These are phyloP conservation scores for Metallyticus violacea DNA, from an alignment of 2,888 invertebrate species.

Conservation along the genomic window DNA sequence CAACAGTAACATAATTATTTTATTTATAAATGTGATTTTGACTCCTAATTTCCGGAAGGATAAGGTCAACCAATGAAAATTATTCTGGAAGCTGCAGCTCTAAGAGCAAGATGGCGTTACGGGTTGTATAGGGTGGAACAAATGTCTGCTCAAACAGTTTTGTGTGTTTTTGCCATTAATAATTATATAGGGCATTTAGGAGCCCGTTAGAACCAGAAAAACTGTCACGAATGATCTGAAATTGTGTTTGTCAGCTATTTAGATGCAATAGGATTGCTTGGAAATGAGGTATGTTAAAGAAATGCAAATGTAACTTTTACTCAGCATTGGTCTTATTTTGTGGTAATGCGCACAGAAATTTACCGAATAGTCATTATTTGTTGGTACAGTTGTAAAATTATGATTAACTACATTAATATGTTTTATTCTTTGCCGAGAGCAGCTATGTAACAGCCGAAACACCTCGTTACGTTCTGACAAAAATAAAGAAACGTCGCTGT, in stretches of 20 bases:
- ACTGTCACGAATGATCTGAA: slow-evolving; percentile 9
- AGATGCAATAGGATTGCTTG: neutral
- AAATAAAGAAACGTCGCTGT: neutral
- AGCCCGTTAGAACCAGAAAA: neutral
- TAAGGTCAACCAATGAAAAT: slow-evolving; percentile 7
- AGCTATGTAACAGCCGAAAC: neutral
- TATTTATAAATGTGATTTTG: neutral
- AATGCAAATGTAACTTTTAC: neutral
- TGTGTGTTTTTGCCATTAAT: slow-evolving; percentile 9
- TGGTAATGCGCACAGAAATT: neutral
- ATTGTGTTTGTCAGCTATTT: neutral
- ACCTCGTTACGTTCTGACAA: neutral
- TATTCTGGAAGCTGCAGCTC: slow-evolving; percentile 23
- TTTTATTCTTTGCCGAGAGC: neutral
- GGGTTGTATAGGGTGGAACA: slow-evolving; percentile 28
- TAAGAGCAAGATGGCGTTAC: slow-evolving; percentile 32
- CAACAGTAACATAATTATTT: too few species aligned
- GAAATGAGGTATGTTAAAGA: slow-evolving; percentile 13
- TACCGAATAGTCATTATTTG: neutral
- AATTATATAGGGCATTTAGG: neutral
- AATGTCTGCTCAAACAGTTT: slow-evolving; percentile 23
- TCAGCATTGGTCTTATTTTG: slow-evolving; percentile 10
- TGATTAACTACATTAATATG: neutral
- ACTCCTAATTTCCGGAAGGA: neutral
- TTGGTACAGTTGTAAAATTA: too few species aligned